Percentiles rank a stretch among this genome's conserved stretches.
These are phyloP conservation scores for Montipora capitata DNA, from an alignment of 92 coral and sea anemone species.

Conservation along the genomic window DNA sequence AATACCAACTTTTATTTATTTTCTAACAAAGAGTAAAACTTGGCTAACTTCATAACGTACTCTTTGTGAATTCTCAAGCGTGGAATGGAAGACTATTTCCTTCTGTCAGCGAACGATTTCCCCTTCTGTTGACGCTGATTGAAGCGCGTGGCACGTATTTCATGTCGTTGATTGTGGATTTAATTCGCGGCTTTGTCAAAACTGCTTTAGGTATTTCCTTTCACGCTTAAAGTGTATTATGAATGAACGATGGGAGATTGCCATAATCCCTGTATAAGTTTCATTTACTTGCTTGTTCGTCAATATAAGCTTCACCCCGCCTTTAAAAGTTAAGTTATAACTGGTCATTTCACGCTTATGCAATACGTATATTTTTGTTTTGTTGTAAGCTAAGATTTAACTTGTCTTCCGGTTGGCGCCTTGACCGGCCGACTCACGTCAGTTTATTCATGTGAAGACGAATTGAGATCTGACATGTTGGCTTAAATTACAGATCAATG, in stretches of 20 bases:
- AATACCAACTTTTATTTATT: background rate
- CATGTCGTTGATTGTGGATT: constrained; percentile 6
- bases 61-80: background rate
- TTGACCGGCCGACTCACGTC: background rate
- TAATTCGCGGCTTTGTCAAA: background rate
- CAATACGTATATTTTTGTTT: background rate
- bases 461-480: constrained; percentile 16
- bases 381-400: background rate
- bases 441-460: background rate
- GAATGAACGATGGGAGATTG: constrained; percentile 3
- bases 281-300: background rate
- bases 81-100: constrained; percentile 21
- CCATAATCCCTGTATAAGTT: background rate
- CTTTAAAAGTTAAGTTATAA: background rate
- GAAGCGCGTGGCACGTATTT: background rate
- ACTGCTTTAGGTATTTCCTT: constrained; percentile 29
- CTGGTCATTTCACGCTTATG: background rate
- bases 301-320: background rate
- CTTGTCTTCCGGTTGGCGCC: constrained; percentile 2
- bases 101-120: constrained; percentile 39
- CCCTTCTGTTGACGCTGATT: background rate
- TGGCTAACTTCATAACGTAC: background rate
- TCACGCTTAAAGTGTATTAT: constrained; percentile 16
- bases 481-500: background rate
- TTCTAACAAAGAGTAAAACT: background rate